These are phyloP conservation scores for Bugula neritina DNA, from an alignment of 2,888 invertebrate species.

Conservation along the genomic window DNA sequence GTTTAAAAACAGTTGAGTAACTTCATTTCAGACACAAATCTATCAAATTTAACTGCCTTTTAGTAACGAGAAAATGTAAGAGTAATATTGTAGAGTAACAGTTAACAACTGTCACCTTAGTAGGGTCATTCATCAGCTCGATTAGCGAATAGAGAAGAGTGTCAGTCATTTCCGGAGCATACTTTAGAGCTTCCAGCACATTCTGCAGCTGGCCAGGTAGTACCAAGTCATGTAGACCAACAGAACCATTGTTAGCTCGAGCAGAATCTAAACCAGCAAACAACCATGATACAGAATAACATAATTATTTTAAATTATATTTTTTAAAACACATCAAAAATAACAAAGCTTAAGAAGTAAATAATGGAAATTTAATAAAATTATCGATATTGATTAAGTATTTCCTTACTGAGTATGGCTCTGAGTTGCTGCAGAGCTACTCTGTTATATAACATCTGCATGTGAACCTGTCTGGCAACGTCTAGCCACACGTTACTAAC, in stretches of 20 bases:
- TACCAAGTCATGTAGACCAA: neutral
- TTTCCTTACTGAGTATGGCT: neutral
- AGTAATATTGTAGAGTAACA: no score
- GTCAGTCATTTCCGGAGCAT: constrained; percentile 31
- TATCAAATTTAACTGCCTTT: no score
- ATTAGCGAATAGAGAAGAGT: constrained; percentile 34
- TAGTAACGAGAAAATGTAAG: no score
- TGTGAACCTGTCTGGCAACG: neutral
- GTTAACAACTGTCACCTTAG: no score
- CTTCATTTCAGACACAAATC: no score
- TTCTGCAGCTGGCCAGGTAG: constrained; percentile 33
- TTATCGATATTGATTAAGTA: no score
- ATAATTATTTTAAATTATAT: no score
- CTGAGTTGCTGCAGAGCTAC: constrained; percentile 14
- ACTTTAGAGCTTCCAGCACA: constrained; percentile 32
- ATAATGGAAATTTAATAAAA: no score
- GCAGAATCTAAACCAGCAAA: constrained; percentile 3
- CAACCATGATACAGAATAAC: no score
- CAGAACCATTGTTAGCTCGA: neutral
- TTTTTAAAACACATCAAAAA: no score
- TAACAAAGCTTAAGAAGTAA: no score
- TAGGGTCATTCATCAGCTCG: constrained; percentile 31
- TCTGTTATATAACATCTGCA: neutral
- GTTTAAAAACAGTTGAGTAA: no score
- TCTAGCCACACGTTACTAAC: neutral